Evolutionary conservation across 2,888 invertebrate species (phyloP), one percentile per base, ranked within the genome.

Genomic region (Oscheius myriophilus): DNA sequence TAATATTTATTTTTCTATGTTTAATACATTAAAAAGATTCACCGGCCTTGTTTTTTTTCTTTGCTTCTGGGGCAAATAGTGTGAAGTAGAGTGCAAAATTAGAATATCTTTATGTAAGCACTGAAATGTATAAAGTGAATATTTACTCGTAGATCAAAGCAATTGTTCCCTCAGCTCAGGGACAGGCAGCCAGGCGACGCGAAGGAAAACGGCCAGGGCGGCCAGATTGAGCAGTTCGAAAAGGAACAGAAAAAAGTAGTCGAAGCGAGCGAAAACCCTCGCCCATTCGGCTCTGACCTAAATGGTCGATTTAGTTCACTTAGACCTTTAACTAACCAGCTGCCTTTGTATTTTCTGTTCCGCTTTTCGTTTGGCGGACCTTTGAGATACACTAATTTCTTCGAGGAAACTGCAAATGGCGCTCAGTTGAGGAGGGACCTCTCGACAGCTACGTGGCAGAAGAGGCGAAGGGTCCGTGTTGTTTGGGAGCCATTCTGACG

Each of bases 221-320:
- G 76, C 72, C 26, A 83, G 61, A 65, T 83, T 83, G 21, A 83
- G 63, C 0, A 76, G 66, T 41, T 80, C 73, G 64, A 82, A 82
- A 26, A 82, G 64, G 51, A 81, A 81, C 6, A 82, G 70, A 67
- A 81, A 81, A 53, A 78, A 78, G 54, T 80, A 80, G 63, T 83
- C 80, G 71, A 79, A 79, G 9, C 80, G 73, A 11, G 72, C 72
- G 42, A 82, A 82, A 1, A 82, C 75, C 21, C 76, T 68, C 26
- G 80, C 70, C 83, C 83, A 83, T 71, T 83, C 82, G 26, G 71
- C 61, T 61, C 83, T 81, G 25, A 83, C 72, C 82, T 82, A 67
- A 58, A 74, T 55, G 41, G 25, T 3, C 4, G 18, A 12, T 39
- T 53, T 26, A 11, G 23, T 53, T 53, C 21, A 7, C 16, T 21